These are phyloP conservation scores for Grantiella picta DNA, from an alignment of 2,113 vertebrate genomes.

Conservation along the genomic window DNA sequence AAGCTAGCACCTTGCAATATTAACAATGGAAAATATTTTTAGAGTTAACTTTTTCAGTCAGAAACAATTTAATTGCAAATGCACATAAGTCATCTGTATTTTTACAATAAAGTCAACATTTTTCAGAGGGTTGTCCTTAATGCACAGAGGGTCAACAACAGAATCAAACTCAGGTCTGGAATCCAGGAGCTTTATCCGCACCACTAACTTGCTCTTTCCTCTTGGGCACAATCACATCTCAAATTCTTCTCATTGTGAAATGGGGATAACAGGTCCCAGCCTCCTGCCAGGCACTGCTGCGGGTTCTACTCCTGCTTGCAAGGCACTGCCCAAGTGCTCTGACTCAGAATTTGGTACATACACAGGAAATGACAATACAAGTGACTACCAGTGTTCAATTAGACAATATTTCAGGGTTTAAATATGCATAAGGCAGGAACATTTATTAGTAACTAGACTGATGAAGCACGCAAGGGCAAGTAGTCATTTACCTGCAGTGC, in stretches of 20 bases:
- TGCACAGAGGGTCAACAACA: not conserved
- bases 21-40: not conserved
- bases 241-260: not conserved
- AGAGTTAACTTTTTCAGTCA: not conserved
- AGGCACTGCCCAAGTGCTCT: not conserved
- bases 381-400: not conserved
- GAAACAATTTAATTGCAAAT: not conserved
- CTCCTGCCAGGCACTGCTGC: not conserved
- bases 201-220: not conserved
- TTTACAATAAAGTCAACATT: not conserved
- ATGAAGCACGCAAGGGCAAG: slow-evolving; percentile 34
- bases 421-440: slow-evolving; percentile 34
- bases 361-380: not conserved
- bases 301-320: not conserved
- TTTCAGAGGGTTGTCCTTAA: not conserved
- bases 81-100: not conserved
- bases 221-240: not conserved
- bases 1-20: not conserved
- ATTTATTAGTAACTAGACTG: not conserved
- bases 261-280: not conserved
- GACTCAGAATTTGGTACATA: not conserved
- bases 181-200: not conserved
- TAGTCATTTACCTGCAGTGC: not conserved
- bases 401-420: slow-evolving; percentile 52
- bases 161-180: not conserved